These are phyloP conservation scores for Squalus acanthias DNA, from an alignment of 2,797 vertebrate genomes.

Conservation along the genomic window DNA sequence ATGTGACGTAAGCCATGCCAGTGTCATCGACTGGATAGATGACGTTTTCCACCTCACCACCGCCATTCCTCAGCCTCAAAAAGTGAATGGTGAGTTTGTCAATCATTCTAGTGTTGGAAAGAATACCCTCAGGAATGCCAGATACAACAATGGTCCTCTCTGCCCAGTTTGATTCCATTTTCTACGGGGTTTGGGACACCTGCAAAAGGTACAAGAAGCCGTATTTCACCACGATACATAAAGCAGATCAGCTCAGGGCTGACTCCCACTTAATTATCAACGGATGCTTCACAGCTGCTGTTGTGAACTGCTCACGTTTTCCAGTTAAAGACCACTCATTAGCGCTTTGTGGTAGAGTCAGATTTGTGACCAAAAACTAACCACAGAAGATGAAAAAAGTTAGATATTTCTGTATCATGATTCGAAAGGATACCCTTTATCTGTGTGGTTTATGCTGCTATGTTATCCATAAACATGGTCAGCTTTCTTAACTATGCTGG, in stretches of 20 bases:
- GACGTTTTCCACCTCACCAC: conserved; percentile 52
- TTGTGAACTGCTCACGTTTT: neutral
- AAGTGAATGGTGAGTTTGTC: conserved; percentile 54
- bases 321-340: neutral
- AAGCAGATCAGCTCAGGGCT: neutral
- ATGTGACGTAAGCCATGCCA: conserved; percentile 52
- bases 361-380: neutral
- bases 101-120: conserved; percentile 42
- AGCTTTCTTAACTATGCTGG: neutral
- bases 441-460: neutral
- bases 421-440: neutral
- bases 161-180: conserved; percentile 34
- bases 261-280: neutral
- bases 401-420: neutral
- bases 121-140: conserved; percentile 44
- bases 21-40: conserved; percentile 45
- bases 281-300: neutral
- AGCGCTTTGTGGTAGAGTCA: neutral
- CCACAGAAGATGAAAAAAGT: neutral
- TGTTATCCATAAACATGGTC: neutral
- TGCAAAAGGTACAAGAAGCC: neutral
- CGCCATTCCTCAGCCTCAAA: conserved; percentile 46
- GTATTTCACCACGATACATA: neutral
- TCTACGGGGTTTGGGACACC: neutral
- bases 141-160: conserved; percentile 50